Conservation (phyloP, 1,140 invertebrate species). For the Macrotrachela quadricornifera region DNA sequence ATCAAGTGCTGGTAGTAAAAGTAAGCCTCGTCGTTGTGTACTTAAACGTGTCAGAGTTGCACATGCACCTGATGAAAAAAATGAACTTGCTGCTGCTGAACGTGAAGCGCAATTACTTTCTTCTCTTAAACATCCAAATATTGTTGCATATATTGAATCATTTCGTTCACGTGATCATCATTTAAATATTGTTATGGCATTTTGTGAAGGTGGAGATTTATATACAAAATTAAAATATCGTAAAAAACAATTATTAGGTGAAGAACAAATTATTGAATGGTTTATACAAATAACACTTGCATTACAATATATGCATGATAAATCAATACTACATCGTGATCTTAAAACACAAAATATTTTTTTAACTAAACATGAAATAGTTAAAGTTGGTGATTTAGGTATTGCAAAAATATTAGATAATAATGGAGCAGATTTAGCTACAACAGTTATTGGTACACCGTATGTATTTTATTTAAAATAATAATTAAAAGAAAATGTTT, state of each 20-base stretch:
- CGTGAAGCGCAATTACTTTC: slow-evolving; percentile 33
- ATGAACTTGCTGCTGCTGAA: slow-evolving; percentile 30
- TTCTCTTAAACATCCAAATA: slow-evolving; percentile 35
- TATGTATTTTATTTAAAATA: too few species aligned
- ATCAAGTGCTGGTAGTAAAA: too few species aligned
- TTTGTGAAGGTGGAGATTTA: slow-evolving; percentile 36
- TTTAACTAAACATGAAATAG: slow-evolving; percentile 32
- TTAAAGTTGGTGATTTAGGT: slow-evolving; percentile 35
- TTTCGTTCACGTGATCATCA: slow-evolving; percentile 29
- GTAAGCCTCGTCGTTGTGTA: slow-evolving; percentile 30
- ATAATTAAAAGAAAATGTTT: too few species aligned
- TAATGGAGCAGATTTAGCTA: slow-evolving; percentile 28
- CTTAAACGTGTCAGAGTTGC: slow-evolving; percentile 33
- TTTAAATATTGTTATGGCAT: slow-evolving; percentile 37
- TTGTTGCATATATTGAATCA: slow-evolving; percentile 35
- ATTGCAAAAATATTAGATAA: slow-evolving; percentile 20
- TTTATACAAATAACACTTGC: slow-evolving; percentile 38
- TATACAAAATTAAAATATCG: slow-evolving; percentile 32
- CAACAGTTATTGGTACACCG: slow-evolving; percentile 34
- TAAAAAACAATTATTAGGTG: slow-evolving; percentile 24
- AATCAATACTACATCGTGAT: slow-evolving; percentile 35
- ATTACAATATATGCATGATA: slow-evolving; percentile 34
- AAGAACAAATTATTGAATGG: slow-evolving; percentile 35
- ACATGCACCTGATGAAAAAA: slow-evolving; percentile 27
- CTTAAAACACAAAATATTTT: slow-evolving; percentile 38